Evolutionary conservation across 2,888 invertebrate genomes (phyloP).

Genomic region (Drosophila meridiana): DNA sequence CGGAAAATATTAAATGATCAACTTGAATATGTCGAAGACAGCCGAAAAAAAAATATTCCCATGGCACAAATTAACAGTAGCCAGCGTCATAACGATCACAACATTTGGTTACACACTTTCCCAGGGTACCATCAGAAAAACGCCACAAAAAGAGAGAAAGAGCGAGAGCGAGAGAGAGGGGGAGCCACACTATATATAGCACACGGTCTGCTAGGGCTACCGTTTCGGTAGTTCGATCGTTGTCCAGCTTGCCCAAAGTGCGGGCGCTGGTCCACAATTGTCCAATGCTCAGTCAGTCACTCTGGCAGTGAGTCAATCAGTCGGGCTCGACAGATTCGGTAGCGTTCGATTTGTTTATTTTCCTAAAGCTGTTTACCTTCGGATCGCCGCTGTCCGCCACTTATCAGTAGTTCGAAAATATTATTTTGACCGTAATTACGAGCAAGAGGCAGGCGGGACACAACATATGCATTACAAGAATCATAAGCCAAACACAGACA

Average conservation of each 20-base stretch:
- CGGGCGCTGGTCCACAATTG: slow-evolving; percentile 47
- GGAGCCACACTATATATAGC: background rate
- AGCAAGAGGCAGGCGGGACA: slow-evolving; percentile 30
- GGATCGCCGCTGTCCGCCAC: slow-evolving; percentile 51
- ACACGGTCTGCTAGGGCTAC: slow-evolving; percentile 41
- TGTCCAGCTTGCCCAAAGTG: slow-evolving; percentile 43
- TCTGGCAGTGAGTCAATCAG: slow-evolving; percentile 2
- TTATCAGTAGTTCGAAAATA: slow-evolving; percentile 71
- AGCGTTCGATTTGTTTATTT: slow-evolving; percentile 66
- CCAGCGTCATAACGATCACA: slow-evolving; percentile 35
- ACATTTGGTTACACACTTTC: slow-evolving; percentile 49
- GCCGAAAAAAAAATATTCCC: slow-evolving; percentile 54
- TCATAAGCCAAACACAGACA: slow-evolving; percentile 27
- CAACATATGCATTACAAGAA: slow-evolving; percentile 38
- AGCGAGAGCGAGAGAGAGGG: background rate
- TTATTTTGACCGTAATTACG: slow-evolving; percentile 83
- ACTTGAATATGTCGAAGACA: slow-evolving; percentile 33
- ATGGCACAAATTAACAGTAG: slow-evolving; percentile 78
- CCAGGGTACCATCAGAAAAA: slow-evolving; percentile 62
- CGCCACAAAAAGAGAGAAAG: background rate
- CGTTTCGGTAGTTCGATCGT: slow-evolving; percentile 49
- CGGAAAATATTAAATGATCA: slow-evolving; percentile 21
- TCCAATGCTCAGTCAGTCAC: slow-evolving; percentile 1
- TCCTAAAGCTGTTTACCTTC: slow-evolving; percentile 77
- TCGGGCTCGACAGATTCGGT: slow-evolving; percentile 28